Evolutionary conservation across 1,140 invertebrate genomes (phyloP), one percentile per base, ranked within the genome.

Genomic region (Cylas formicarius): DNA sequence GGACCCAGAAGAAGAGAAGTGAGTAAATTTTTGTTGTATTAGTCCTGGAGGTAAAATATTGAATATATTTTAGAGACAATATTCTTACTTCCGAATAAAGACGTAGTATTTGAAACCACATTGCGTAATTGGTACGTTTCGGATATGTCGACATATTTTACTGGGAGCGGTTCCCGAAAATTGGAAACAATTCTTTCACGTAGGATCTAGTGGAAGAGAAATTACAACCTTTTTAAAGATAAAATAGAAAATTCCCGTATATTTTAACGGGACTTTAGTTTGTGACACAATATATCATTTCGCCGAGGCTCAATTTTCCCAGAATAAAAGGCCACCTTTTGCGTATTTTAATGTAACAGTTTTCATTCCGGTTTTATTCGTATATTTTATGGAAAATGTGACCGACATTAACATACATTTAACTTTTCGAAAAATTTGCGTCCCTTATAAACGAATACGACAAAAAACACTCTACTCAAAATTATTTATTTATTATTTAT

Each of bases 171-270:
- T 37, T 48, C 45, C 45, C 42, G 33, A 48, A 48, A 48, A 48
- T 48, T 48, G 45, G 45, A 48, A 48, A 48, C 45, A 41, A 48
- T 48, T 48, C 45, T 48, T 48, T 48, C 42, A 48, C 45, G 42
- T 48, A 39, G 45, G 45, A 48, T 48, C 42, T 48, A 33, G 40
- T 33, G 14, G 45, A 27, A 41, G 42, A 42, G 45, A 41, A 48
- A 48, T 48, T 48, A 35, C 38, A 48, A 36, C 33, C 44, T 47
- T 40, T 40, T 33, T 40, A 24, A 48, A 48, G 45, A 48, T 48
- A 48, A 48, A 48, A 48, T 48, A 39, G 45, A 48, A 48, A 48
- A 48, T 39, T 48, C 45, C 37, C 45, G 45, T 48, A 48, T 48
- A 48, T 48, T 48, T 48, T 48, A 48, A 48, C 45, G 29, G 45